Evolutionary conservation across 1,140 invertebrate genomes (phyloP), one percentile per base, ranked within the genome.

Genomic region (Cotesia chilonis): DNA sequence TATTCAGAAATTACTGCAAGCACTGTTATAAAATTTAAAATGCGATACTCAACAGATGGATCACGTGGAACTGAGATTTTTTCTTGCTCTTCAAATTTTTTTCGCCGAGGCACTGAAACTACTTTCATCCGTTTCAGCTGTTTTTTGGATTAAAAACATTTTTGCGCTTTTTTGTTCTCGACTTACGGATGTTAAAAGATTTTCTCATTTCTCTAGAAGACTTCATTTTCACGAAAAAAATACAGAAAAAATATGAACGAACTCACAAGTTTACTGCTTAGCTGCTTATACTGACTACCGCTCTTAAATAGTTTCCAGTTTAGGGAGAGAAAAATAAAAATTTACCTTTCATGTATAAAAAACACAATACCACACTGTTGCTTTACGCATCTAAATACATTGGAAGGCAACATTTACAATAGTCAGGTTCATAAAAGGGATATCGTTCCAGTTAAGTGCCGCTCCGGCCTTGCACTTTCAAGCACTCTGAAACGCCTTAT

Each of bases 71-170:
- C 70, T 37, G 36, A 72, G 28, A 72, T 70, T 28, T 70, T 61
- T 7, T 74, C 17, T 36, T 70, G 68, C 9, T 3, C 1, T 74
- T 66, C 69, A 1, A 74, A 47, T 66, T 74, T 74, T 70, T 74
- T 74, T 14, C 10, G 68, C 68, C 1, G 72, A 70, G 4, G 72
- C 61, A 70, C 68, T 74, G 38, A 66, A 70, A 74, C 63, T 74
- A 41, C 36, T 60, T 10, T 60, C 52, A 41, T 74, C 68, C 36
- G 52, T 66, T 59, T 66, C 61, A 52, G 51, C 68, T 66, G 63
- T 70, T 70, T 74, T 70, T 66, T 14, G 61, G 67, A 66, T 74
- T 74, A 20, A 74, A 74, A 74, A 59, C 36, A 57, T 70, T 65
- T 70, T 67, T 70, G 0, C 72, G 20, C 36, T 74, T 74, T 67